Evolutionary conservation across 2,888 invertebrate species (phyloP).

Genomic region (Aleiodes alternator): DNA sequence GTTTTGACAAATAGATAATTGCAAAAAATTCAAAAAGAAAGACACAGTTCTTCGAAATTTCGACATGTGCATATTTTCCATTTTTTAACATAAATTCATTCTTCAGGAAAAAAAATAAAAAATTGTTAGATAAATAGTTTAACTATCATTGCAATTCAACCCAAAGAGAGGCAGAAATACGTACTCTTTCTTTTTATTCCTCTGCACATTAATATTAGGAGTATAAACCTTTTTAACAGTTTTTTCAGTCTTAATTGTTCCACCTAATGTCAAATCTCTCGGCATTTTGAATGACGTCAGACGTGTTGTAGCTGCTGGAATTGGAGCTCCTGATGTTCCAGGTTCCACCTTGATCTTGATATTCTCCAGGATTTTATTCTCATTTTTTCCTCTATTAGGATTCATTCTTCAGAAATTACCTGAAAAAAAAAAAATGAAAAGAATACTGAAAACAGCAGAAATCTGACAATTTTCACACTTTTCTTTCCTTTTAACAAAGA

Average conservation of each 20-base stretch:
- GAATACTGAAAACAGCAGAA: no score
- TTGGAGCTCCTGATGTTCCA: slow-evolving; percentile 55
- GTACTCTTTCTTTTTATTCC: slow-evolving; percentile 71
- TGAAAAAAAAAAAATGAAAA: background rate
- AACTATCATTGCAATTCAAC: no score
- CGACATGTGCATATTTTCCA: no score
- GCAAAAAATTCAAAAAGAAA: no score
- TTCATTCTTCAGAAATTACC: slow-evolving; percentile 49
- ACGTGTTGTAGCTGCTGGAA: slow-evolving; percentile 58
- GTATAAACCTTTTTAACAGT: slow-evolving; percentile 67
- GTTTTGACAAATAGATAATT: no score
- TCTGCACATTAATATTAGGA: slow-evolving; percentile 73
- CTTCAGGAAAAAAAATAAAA: no score
- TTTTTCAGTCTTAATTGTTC: slow-evolving; percentile 67
- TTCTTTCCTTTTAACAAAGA: no score
- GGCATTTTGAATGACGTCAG: slow-evolving; percentile 70
- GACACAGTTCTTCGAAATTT: no score
- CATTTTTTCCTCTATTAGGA: slow-evolving; percentile 52
- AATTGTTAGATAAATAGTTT: no score
- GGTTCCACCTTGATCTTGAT: slow-evolving; percentile 64
- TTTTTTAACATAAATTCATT: no score
- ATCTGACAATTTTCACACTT: no score
- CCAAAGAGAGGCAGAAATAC: slow-evolving; percentile 43
- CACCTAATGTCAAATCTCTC: slow-evolving; percentile 72
- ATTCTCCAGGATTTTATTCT: slow-evolving; percentile 42